Evolutionary conservation across 2,113 vertebrate species (phyloP).

Genomic region (Alouatta palliata): DNA sequence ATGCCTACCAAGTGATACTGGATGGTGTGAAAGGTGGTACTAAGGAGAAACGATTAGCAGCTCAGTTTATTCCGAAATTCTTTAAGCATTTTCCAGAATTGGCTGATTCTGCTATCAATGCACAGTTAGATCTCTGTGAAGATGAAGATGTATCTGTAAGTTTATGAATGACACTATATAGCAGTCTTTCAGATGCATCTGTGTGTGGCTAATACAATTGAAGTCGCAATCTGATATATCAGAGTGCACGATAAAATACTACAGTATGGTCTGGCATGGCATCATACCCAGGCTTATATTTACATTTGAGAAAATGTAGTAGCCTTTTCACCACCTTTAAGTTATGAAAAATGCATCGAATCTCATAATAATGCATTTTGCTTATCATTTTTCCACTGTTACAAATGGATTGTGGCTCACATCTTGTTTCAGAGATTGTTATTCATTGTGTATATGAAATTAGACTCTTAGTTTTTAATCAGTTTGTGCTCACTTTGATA

Average conservation of each 20-base stretch:
- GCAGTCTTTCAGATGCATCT: background rate
- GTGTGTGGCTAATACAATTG: background rate
- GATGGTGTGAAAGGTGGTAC: slow-evolving; percentile 97
- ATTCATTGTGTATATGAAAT: background rate
- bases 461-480: background rate
- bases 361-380: slow-evolving; percentile 1
- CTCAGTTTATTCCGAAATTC: slow-evolving; percentile 99
- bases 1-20: slow-evolving; percentile 96
- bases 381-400: background rate
- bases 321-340: background rate
- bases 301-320: background rate
- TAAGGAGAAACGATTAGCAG: slow-evolving; percentile 98
- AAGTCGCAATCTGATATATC: background rate
- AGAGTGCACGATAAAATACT: background rate
- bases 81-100: slow-evolving; percentile 98
- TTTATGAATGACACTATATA: slow-evolving; percentile 28
- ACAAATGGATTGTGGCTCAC: background rate
- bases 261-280: background rate
- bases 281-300: background rate
- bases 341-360: background rate
- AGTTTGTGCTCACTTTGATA: slow-evolving; percentile 5
- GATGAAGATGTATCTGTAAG: slow-evolving; percentile 99
- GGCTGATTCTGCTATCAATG: slow-evolving; percentile 96
- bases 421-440: background rate
- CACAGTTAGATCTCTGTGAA: slow-evolving; percentile 98